Base-by-base conservation (phyloP, 64 coral and sea anemone genomes). In the Catalaphyllia jardinei region DNA sequence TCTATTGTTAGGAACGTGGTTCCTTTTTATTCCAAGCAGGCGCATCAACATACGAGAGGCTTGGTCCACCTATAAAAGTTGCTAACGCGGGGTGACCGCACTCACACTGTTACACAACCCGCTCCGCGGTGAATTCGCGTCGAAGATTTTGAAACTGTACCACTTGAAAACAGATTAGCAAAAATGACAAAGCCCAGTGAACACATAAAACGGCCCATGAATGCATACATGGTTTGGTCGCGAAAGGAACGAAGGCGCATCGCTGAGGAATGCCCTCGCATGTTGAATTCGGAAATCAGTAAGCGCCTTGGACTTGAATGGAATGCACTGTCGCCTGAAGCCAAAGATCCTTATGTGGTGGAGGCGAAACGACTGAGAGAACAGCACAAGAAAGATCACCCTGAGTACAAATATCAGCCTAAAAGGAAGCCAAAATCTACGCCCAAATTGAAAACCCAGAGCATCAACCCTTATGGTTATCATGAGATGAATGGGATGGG, bases 161-260 rank as follows among this genome's bases (percentile, higher is more conserved):
- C 83, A 73, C 31, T 89, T 84, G 55, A 81, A 16, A 28, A 81
- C 51, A 71, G 62, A 83, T 64, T 31, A 49, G 55, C 77, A 85
- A 57, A 27, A 50, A 97, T 97, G 95, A 97, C 95, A 60, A 97
- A 97, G 63, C 95, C 95, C 76, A 91, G 59, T 71, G 91, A 97
- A 60, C 97, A 99, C 74, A 99, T 99, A 54, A 99, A 99, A 86
- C 87, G 97, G 17, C 97, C 97, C 19, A 99, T 99, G 97, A 99
- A 99, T 79, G 97, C 97, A 1, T 99, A 99, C 35, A 99, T 99
- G 97, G 97, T 99, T 25, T 99, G 97, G 97, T 99, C 97, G 67
- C 90, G 97, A 18, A 99, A 95, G 29, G 97, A 99, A 64, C 77
- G 97, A 20, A 74, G 97, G 19, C 88, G 97, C 60, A 99, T 99